Evolutionary conservation across 2,888 invertebrate species (phyloP), one percentile per base, ranked within the genome.

Genomic region (Mystacides longicornis): DNA sequence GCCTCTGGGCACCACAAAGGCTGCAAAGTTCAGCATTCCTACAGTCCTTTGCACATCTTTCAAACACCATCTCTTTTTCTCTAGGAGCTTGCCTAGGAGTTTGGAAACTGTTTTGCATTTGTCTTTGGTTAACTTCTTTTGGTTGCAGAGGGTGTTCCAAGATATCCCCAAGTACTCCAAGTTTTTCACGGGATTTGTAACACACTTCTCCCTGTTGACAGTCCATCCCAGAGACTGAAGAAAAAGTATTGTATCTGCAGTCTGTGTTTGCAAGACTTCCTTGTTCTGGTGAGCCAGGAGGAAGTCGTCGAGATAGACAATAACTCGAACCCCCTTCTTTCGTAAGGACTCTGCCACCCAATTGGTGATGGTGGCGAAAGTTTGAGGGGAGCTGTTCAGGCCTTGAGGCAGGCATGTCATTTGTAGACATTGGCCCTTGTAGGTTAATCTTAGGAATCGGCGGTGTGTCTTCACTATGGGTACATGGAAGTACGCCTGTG

Each of bases 261-360:
- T 43, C 16, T 43, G 49, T 49, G 27, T 49, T 31, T 49, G 49
- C 27, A 49, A 18, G n/a, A 23, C 23, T 49, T 49, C 49, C 23
- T 23, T 20, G 31, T 49, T 27, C n/a, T 49, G 49, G 23, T 49
- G 27, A 5, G 49, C 49, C 23, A 54, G 37, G 18, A 54, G 49
- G 37, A 55, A 55, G 42, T 55, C 55, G 55, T 55, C 50, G 3
- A 55, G 50, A 19, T 46, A 45, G n/a, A 51, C 33, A 14, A 55
- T 3, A 3, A 49, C 42, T 11, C 46, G 16, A 11, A 27, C 18
- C 11, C 18, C 23, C 31, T 23, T 49, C 19, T 49, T 23, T 49
- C 49, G 31, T 11, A 49, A 14, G 31, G 27, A 22, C 49, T 49
- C 49, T 27, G 49, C 23, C 11, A 27, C 27, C 27, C 49, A 27